Base-by-base conservation (phyloP, 1,140 invertebrate genomes). In the Zaprionus vittiger region DNA sequence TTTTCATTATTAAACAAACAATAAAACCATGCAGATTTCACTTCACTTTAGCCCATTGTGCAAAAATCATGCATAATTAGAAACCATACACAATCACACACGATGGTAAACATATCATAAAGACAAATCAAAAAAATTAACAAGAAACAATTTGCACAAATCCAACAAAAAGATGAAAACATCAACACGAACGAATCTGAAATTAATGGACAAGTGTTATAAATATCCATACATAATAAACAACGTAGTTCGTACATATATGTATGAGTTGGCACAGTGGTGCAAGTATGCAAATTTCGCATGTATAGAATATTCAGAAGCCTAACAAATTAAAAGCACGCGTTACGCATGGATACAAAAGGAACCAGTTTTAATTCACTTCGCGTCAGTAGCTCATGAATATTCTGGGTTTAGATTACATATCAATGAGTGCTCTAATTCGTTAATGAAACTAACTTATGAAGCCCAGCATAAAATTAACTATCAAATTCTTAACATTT, bases 261-360 rank as follows among this genome's bases (percentile, higher is more conserved):
- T 52, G 54, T 64, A 64, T 24, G 34, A 59, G 55, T 54, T 60
- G 3, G 54, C 67, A 75, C 73, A 64, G 60, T 75, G 73, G 64
- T 37, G 28, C 47, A 24, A 22, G 24, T 37, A 47, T 47, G 41
- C n/a, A 20, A 47, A 47, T 47, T 17, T 47, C n/a, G 7, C 7
- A 47, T 7, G 3, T 7, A 47, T 6, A 6, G 5, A n/a, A n/a
- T 41, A 6, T 38, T 14, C 4, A 38, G 14, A 15, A 15, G 14
- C 12, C 37, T 14, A 38, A 15, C 14, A 15, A 38, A n/a, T 41
- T 14, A 41, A n/a, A 41, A 5, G 38, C 14, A 41, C 5, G 2
- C 15, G 2, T 7, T 9, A 47, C 41, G 41, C n/a, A 47, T 20
- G 15, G 5, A 47, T 47, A 47, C 41, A 47, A 47, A 44, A 17